Percentiles rank a stretch among this genome's conserved stretches.
phyloP scores from a whole-genome alignment of 2,113 vertebrate species.

The Sturnira hondurensis region DNA sequence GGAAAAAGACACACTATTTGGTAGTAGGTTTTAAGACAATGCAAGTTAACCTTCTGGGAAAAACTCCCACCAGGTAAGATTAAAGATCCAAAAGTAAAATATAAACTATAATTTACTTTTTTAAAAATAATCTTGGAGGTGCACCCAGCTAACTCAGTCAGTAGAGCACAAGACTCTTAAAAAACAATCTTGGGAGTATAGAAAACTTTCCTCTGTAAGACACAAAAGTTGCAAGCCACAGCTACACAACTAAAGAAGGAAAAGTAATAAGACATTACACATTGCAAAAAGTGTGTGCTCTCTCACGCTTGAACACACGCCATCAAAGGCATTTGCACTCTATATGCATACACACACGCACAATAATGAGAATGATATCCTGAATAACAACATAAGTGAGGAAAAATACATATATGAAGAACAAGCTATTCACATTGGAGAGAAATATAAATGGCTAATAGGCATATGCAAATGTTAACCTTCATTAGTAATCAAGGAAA shows the following conservation, averaged over 20 bases:
- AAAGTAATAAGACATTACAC: neutral
- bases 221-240: neutral
- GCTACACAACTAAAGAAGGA: neutral
- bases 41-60: neutral
- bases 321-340: neutral
- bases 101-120: neutral
- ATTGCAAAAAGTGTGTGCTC: neutral
- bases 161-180: too few relatives aligned
- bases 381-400: neutral
- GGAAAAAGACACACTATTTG: neutral
- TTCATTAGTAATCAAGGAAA: neutral
- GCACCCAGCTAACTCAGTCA: too few relatives aligned
- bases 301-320: neutral
- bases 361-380: neutral
- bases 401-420: neutral
- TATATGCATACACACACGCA: neutral
- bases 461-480: neutral
- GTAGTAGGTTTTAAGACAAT: neutral
- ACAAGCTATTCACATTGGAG: neutral
- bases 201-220: neutral
- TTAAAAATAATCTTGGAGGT: neutral
- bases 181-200: neutral
- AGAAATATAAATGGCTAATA: neutral
- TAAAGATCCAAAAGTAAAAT: neutral
- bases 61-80: neutral